Base-by-base conservation (phyloP, 2,888 invertebrate genomes). In the Luffia ferchaultella region DNA sequence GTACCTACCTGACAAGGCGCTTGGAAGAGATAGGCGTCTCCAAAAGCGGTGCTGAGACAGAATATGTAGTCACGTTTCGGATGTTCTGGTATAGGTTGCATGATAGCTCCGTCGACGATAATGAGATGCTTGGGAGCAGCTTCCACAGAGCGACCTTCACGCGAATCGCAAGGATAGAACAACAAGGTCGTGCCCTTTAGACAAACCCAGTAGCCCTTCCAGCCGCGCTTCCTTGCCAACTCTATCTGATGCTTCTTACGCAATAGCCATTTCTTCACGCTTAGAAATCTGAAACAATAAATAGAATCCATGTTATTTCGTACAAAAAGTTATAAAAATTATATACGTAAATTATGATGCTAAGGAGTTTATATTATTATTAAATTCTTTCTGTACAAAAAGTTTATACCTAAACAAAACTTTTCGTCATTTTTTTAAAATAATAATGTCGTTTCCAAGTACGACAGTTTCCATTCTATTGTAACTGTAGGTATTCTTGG, bases 161-260 rank as follows among this genome's bases (percentile, higher is more conserved):
- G 90, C 44, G 95, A 95, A 76, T 96, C 96, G 76, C 96, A 96
- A 1, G 96, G 96, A 80, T 97, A 97, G 85, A 98, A 98, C 53
- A 97, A 89, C 53, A 98, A 86, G 46, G 97, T 97, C 53, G 97
- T 97, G 61, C 98, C 98, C 78, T 97, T 98, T 62, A 98, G 86
- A 76, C 97, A 97, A 50, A 98, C 97, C 97, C 97, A 98, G 78
- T 98, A 98, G 57, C 96, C 96, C 79, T 97, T 97, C 98, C 98
- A 98, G 58, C 96, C 97, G 45, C 97, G 89, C 75, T 97, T 96
- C 52, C 96, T 89, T 45, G 97, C 97, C 75, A 98, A 83, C 80
- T 97, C 97, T 70, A 97, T 94, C 85, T 96, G 96, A 85, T 96
- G 95, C 76, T 97, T 96, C 85, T 97, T 97, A 63, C 97, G 91